phyloP scores from a whole-genome alignment of 2,113 vertebrate genomes.

The Tonatia bakeri region DNA sequence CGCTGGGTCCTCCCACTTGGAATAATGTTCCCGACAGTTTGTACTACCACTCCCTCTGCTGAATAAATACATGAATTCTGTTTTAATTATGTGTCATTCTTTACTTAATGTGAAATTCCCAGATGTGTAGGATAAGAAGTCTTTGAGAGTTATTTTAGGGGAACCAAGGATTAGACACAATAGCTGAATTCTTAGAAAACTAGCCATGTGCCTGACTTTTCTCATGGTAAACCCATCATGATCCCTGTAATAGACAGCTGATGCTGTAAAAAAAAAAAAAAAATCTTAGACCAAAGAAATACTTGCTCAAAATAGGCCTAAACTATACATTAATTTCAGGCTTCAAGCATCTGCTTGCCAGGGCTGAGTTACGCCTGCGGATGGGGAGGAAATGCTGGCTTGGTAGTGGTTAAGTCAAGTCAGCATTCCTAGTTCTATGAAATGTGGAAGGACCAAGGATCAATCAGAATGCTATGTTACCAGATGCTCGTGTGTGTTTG shows the following conservation, averaged over 20 bases:
- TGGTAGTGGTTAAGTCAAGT: not conserved
- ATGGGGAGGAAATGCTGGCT: not conserved
- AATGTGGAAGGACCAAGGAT: not conserved
- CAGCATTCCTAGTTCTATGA: not conserved
- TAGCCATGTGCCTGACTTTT: not conserved
- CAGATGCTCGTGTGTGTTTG: not conserved
- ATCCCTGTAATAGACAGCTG: not conserved
- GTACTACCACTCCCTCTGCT: slow-evolving; percentile 66
- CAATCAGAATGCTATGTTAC: not conserved
- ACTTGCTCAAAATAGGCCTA: not conserved
- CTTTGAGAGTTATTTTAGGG: slow-evolving; percentile 6
- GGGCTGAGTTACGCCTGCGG: not conserved
- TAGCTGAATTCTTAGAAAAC: slow-evolving; percentile 28
- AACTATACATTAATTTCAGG: not conserved
- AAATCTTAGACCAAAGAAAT: not conserved
- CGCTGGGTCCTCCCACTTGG: slow-evolving; percentile 59
- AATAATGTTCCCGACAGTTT: slow-evolving; percentile 59
- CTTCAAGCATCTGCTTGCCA: not conserved
- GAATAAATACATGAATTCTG: slow-evolving; percentile 55
- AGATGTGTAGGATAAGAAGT: not conserved
- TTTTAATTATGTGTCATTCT: slow-evolving; percentile 36
- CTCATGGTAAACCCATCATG: not conserved
- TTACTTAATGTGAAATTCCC: slow-evolving; percentile 46
- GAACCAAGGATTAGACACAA: not conserved
- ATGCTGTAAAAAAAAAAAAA: not conserved